A percentile compares a stretch with the other conserved stretches of the same genome.
These are phyloP conservation scores for Chiloscyllium punctatum DNA, from an alignment of 2,797 vertebrate species.

Conservation along the genomic window DNA sequence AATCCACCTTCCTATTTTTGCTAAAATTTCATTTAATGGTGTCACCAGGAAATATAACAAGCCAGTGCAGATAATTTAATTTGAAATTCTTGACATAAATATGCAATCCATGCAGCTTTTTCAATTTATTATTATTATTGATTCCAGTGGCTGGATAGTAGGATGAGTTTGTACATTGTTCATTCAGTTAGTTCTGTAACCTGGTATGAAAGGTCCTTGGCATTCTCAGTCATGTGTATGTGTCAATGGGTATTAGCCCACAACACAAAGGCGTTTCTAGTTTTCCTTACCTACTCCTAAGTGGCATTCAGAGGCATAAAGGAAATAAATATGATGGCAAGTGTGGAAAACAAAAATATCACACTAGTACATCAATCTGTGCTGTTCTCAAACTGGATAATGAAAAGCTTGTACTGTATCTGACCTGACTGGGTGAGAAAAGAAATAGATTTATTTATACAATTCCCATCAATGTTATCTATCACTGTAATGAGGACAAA, in stretches of 20 bases:
- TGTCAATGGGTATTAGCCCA: background rate
- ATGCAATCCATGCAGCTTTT: background rate
- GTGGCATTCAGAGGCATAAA: background rate
- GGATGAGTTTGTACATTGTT: background rate
- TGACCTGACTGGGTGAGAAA: background rate
- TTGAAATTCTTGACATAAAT: background rate
- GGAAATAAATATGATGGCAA: background rate
- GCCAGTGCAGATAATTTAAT: background rate
- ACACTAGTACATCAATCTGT: background rate
- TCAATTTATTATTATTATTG: background rate
- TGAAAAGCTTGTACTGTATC: background rate
- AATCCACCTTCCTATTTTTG: too few species aligned
- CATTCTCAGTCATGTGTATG: background rate
- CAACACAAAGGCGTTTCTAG: background rate
- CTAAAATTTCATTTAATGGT: background rate
- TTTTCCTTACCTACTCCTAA: background rate
- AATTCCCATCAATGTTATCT: background rate
- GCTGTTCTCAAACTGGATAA: background rate
- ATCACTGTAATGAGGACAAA: background rate
- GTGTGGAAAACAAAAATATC: background rate
- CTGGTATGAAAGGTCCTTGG: background rate
- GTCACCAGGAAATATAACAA: background rate
- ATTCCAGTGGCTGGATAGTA: background rate
- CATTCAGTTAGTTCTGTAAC: background rate
- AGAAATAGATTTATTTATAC: background rate